Evolutionary conservation across 64 coral and sea anemone species (phyloP).

Genomic region (Pocillopora damicornis): DNA sequence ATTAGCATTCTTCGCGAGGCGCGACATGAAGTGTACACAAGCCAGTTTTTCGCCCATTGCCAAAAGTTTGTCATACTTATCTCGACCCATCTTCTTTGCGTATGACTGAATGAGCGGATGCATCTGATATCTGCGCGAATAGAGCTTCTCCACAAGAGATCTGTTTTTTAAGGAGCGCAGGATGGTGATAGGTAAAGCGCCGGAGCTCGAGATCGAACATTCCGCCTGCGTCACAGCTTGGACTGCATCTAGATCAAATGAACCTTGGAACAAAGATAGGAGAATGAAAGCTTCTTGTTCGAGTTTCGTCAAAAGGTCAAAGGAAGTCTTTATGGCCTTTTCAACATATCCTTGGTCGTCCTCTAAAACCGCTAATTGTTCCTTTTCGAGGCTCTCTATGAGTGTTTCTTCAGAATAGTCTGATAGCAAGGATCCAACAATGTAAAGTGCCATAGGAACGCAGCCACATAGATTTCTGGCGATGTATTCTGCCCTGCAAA

Average conservation of each 20-base stretch:
- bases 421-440: conserved; percentile 37
- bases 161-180: conserved; percentile 30
- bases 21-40: conserved; percentile 19
- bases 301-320: neutral
- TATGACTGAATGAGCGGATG: conserved; percentile 56
- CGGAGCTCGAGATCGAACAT: neutral
- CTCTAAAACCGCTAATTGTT: conserved; percentile 25
- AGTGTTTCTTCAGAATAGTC: conserved; percentile 7
- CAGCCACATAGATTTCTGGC: conserved; percentile 38
- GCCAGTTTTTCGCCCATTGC: neutral
- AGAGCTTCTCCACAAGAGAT: conserved; percentile 33
- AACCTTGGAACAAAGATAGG: conserved; percentile 42
- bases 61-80: neutral
- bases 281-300: conserved; percentile 20
- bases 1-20: neutral
- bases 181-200: neutral
- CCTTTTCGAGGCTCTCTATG: neutral
- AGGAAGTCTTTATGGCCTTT: conserved; percentile 35
- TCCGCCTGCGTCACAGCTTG: neutral
- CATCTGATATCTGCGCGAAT: conserved; percentile 13
- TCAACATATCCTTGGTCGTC: neutral
- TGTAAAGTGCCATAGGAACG: conserved; percentile 51
- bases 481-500: neutral
- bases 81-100: neutral
- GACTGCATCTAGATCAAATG: conserved; percentile 40